Base-by-base conservation (phyloP, 2,888 invertebrate species). In the Ashinkailepas kermadecensis region DNA sequence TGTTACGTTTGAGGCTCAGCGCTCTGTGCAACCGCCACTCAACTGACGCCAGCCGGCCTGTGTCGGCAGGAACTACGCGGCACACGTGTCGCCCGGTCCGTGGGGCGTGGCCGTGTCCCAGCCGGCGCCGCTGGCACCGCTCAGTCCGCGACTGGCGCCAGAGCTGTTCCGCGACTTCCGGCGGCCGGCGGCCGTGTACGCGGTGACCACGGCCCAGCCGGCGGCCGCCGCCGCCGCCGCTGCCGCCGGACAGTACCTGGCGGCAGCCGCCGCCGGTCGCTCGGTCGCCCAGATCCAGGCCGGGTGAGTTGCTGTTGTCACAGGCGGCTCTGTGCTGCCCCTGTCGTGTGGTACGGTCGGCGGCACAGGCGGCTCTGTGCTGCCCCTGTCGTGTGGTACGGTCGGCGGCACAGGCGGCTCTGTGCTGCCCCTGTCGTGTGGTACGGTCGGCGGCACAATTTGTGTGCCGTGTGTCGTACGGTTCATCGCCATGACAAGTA, bases 211-310 rank as follows among this genome's bases (percentile, higher is more conserved):
- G 83, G 80, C 84, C 82, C 81, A 84, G 84, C 39, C 86, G 83
- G 82, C 84, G 81, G 84, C 84, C 83, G 81, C 80, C 81, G 83
- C 85, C 58, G 89, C 90, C 57, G 59, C 81, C 62, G 83, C 80
- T 57, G 81, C 82, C 57, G 88, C 90, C 39, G 92, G 92, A 86
- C 93, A 93, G 81, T 89, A 92, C 54, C 86, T 91, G 91, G 81
- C 90, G 91, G 85, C 87, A 91, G 87, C 78, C 57, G 78, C 78
- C 21, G 78, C 78, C 78, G 78, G 58, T 1, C 78, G 57, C 57
- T 23, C 23, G 11, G 58, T 78, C 58, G 74, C 74, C 54, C 74
- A 74, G 74, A 74, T 74, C 74, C 74, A 39, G 74, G 74, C 74
- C 39, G 74, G 74, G 74, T 74, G 54, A 54, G 74, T 54, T 23